phyloP scores from a whole-genome alignment of 2,888 invertebrate species.

The Deilephila elpenor region DNA sequence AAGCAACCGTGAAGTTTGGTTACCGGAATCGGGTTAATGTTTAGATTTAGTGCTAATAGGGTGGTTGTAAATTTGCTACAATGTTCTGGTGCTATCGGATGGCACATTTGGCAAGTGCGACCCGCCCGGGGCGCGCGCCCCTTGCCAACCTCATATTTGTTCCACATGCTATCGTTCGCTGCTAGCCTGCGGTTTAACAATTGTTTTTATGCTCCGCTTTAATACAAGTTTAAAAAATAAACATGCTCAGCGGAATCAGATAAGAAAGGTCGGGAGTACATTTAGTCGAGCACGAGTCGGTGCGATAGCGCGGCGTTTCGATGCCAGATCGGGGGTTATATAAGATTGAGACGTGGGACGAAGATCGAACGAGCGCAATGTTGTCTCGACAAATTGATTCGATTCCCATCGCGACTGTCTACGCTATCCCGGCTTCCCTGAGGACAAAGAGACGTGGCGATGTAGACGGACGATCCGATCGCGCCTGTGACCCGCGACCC shows the following conservation, averaged over 20 bases:
- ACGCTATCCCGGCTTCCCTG: slow-evolving; percentile 51
- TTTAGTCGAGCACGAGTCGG: slow-evolving; percentile 39
- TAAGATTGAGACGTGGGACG: slow-evolving; percentile 59
- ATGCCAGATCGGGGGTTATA: slow-evolving; percentile 43
- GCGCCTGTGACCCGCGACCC: slow-evolving; percentile 29
- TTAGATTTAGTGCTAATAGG: slow-evolving; percentile 85
- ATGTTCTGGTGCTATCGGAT: slow-evolving; percentile 82
- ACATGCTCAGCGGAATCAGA: slow-evolving; percentile 39
- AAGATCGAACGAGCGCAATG: slow-evolving; percentile 63
- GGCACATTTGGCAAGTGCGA: slow-evolving; percentile 80
- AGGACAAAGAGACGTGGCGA: slow-evolving; percentile 41
- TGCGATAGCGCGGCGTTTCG: slow-evolving; percentile 39
- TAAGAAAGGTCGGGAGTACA: slow-evolving; percentile 54
- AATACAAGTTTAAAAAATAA: slow-evolving; percentile 36
- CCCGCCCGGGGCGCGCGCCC: slow-evolving; percentile 61
- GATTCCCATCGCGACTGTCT: slow-evolving; percentile 68
- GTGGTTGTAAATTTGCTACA: slow-evolving; percentile 80
- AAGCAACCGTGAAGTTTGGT: slow-evolving; percentile 76
- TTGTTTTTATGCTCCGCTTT: slow-evolving; percentile 65
- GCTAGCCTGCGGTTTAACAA: slow-evolving; percentile 69
- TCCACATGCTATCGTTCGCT: slow-evolving; percentile 60
- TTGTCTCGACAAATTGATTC: slow-evolving; percentile 77
- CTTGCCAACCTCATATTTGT: slow-evolving; percentile 76
- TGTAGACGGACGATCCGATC: slow-evolving; percentile 8
- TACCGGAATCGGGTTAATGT: slow-evolving; percentile 83